Evolutionary conservation across 2,888 invertebrate species (phyloP).

Genomic region (Escarpia spicata): DNA sequence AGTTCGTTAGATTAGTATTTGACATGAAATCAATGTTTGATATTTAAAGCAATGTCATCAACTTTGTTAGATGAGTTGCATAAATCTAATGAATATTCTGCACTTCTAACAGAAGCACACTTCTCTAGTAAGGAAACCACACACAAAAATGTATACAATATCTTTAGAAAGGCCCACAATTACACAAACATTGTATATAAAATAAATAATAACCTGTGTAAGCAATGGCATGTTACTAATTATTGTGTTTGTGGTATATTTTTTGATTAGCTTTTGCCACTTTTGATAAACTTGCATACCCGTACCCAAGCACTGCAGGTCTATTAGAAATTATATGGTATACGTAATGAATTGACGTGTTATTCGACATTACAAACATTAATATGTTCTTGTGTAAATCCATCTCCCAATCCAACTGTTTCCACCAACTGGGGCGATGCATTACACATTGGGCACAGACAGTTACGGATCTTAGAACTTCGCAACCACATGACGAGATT

Average conservation of each 20-base stretch:
- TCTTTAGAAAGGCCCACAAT: no score
- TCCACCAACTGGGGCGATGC: slow-evolving; percentile 53
- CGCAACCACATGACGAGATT: slow-evolving; percentile 68
- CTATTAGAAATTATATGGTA: no score
- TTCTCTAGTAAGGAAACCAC: no score
- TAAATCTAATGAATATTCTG: background rate
- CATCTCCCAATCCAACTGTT: slow-evolving; percentile 56
- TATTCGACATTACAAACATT: slow-evolving; percentile 25
- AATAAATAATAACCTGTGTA: no score
- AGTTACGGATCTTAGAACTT: slow-evolving; percentile 63
- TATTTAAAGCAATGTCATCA: background rate
- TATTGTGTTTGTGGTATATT: no score
- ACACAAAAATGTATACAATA: no score
- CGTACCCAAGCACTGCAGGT: no score
- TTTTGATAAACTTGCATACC: no score
- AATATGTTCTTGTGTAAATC: slow-evolving; percentile 49
- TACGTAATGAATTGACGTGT: background rate
- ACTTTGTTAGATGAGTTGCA: background rate
- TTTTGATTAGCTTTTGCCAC: no score
- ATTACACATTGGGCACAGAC: slow-evolving; percentile 66
- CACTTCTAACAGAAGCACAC: background rate
- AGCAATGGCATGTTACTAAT: no score
- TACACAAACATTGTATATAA: no score
- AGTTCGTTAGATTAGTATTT: background rate
- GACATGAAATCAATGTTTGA: background rate